Conservation (phyloP, 2,888 invertebrate genomes). For the Melipona beecheii region DNA sequence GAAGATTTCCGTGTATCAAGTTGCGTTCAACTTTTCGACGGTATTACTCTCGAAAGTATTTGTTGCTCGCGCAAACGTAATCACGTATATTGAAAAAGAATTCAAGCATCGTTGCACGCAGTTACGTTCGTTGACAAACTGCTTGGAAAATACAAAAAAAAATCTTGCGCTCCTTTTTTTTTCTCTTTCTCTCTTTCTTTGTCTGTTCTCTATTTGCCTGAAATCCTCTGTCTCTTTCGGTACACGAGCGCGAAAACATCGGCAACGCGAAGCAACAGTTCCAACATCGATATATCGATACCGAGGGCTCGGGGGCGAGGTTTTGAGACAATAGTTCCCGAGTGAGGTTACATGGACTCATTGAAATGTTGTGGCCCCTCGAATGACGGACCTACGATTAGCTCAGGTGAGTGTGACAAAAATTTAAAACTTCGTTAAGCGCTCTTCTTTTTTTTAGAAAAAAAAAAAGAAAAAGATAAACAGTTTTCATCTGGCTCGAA, state of each 20-base stretch:
- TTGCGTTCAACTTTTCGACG: conserved; percentile 19
- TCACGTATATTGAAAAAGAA: background rate
- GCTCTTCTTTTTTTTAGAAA: background rate
- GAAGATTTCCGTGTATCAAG: conserved; percentile 50
- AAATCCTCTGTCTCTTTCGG: conserved; percentile 30
- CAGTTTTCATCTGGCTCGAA: conserved; percentile 44
- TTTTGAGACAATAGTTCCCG: conserved; percentile 49
- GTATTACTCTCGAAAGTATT: conserved; percentile 25
- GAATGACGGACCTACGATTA: conserved; percentile 81
- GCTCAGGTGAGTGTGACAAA: conserved; percentile 77
- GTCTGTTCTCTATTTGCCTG: conserved; percentile 10
- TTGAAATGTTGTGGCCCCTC: conserved; percentile 82
- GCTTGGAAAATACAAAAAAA: conserved; percentile 10
- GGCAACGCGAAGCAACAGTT: conserved; percentile 23
- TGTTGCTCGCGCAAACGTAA: conserved; percentile 17
- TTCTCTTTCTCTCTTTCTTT: background rate
- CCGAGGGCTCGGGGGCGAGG: conserved; percentile 41
- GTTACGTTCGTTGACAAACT: background rate
- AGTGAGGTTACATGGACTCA: conserved; percentile 78
- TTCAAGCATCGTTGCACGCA: too few species aligned
- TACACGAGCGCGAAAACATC: conserved; percentile 43
- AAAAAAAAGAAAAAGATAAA: background rate
- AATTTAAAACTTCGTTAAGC: conserved; percentile 25
- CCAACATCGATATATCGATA: conserved; percentile 53
- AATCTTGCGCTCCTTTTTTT: background rate